phyloP scores from a whole-genome alignment of 1,140 invertebrate species.

The Ceratina japonica region DNA sequence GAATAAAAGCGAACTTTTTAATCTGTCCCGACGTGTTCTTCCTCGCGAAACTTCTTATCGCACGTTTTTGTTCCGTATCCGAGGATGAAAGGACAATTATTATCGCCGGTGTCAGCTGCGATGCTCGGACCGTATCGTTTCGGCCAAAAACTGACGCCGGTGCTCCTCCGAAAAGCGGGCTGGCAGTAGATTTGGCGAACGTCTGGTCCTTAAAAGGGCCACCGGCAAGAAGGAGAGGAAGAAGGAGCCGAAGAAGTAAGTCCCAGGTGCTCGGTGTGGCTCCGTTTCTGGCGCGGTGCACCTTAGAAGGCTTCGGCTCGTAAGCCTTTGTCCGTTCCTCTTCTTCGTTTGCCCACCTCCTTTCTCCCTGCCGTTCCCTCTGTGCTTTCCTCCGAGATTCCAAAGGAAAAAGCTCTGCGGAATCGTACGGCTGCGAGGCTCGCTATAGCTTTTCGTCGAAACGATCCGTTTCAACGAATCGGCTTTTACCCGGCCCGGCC shows the following conservation, averaged over 20 bases:
- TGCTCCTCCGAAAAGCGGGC: not conserved
- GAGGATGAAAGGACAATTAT: no score
- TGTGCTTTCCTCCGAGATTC: conserved; percentile 43
- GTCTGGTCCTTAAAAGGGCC: conserved; percentile 46
- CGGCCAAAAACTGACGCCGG: not conserved
- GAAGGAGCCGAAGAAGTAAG: conserved; percentile 46
- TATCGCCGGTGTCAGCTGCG: not conserved
- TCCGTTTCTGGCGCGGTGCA: conserved; percentile 69
- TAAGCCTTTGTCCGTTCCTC: conserved; percentile 46
- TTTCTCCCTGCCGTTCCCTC: not conserved
- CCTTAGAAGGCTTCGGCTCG: conserved; percentile 65
- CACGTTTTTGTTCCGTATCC: no score
- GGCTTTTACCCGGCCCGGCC: not conserved
- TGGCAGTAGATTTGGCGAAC: conserved; percentile 28
- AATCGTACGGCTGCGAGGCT: not conserved
- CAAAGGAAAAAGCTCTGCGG: conserved; percentile 26
- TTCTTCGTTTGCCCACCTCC: no score
- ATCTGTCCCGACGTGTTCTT: not conserved
- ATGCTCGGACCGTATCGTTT: not conserved
- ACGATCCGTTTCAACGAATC: conserved; percentile 19
- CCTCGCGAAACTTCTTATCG: no score
- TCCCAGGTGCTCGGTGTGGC: conserved; percentile 63
- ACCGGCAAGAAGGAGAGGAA: conserved; percentile 39
- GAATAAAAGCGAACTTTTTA: conserved; percentile 9
- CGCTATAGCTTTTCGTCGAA: not conserved